Evolutionary conservation across 2,113 vertebrate species (phyloP).

Genomic region (Nycticorax nycticorax): DNA sequence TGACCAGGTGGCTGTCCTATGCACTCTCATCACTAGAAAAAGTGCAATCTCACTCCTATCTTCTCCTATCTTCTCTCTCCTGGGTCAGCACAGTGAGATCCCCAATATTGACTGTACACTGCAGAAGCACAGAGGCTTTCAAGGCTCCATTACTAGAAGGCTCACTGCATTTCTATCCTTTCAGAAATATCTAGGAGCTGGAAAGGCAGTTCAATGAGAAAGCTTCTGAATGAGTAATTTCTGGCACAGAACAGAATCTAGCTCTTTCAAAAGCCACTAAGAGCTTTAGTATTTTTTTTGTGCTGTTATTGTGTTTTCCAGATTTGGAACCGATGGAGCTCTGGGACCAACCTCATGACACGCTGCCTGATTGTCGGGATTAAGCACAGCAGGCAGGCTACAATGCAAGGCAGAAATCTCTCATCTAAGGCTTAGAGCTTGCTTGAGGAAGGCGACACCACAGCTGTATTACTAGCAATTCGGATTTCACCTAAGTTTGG

Average conservation of each 20-base stretch:
- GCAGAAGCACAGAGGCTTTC: neutral
- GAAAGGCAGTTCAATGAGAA: neutral
- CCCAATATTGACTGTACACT: neutral
- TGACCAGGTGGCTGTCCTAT: neutral
- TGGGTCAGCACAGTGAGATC: neutral
- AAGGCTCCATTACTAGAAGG: neutral
- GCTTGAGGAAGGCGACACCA: neutral
- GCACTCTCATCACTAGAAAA: neutral
- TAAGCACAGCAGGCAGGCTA: neutral
- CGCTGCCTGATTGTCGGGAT: neutral
- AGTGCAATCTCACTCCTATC: neutral
- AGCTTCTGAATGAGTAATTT: constrained; percentile 36
- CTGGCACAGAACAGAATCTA: neutral
- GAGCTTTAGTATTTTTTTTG: neutral
- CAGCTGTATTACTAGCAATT: neutral
- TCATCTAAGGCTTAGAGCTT: neutral
- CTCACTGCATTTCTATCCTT: neutral
- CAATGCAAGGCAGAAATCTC: neutral
- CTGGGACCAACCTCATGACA: neutral
- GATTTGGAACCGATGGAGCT: constrained; percentile 12
- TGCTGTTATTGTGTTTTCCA: constrained; percentile 10
- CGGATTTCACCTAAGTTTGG: neutral
- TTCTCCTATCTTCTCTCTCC: neutral
- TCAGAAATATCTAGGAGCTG: neutral
- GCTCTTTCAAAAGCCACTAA: constrained; percentile 46